Evolutionary conservation across 2,113 vertebrate genomes (phyloP).

Genomic region (Phyllostomus hastatus): DNA sequence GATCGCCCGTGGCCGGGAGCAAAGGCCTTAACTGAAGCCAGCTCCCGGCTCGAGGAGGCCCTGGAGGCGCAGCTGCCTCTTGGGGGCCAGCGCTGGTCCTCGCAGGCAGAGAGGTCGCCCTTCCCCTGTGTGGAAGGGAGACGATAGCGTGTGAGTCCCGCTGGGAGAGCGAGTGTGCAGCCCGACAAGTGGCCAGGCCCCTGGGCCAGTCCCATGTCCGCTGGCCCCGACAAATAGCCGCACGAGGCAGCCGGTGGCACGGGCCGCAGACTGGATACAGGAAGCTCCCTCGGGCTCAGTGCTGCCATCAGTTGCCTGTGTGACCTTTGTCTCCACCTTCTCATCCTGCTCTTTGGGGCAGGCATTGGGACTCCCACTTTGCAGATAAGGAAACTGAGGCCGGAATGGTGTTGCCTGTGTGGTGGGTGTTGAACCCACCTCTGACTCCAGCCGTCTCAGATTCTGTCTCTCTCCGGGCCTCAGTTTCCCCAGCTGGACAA

Average conservation of each 20-base stretch:
- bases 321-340: neutral
- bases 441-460: neutral
- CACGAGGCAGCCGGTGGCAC: neutral
- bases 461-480: neutral
- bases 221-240: neutral
- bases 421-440: neutral
- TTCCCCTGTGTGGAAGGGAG: neutral
- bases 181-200: neutral
- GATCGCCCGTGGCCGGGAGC: neutral
- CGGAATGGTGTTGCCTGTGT: neutral
- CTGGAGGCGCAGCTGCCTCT: neutral
- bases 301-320: neutral
- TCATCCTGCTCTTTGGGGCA: neutral
- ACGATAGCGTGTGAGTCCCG: neutral
- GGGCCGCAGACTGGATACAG: neutral
- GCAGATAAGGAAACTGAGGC: neutral
- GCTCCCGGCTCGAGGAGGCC: neutral
- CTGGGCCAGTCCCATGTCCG: rapidly evolving
- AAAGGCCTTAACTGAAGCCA: neutral
- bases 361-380: neutral
- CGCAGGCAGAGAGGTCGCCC: neutral
- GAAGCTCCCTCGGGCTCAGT: neutral
- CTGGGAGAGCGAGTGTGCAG: neutral
- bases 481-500: neutral
- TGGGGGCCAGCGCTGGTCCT: neutral